Conservation (phyloP, 1,140 invertebrate species). For the Drosophila sp. region DNA sequence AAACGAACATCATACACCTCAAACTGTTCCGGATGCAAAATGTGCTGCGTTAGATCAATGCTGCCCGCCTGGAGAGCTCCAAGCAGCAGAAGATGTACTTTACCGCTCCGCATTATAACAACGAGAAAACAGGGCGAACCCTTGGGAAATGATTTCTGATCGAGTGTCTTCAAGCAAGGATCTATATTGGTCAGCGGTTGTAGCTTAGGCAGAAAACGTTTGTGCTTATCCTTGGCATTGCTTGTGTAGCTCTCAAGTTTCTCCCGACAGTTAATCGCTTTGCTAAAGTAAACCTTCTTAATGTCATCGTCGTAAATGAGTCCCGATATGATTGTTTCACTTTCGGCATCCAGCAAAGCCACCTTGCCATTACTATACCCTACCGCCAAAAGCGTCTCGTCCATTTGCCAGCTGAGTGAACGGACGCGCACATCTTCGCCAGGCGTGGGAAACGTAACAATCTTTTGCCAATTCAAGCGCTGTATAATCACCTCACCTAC, state of each 20-base stretch:
- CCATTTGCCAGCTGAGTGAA: slow-evolving; percentile 95
- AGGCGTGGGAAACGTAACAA: slow-evolving; percentile 91
- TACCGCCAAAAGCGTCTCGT: slow-evolving; percentile 94
- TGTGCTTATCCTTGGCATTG: slow-evolving; percentile 68
- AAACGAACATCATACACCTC: slow-evolving; percentile 86
- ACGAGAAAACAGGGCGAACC: slow-evolving; percentile 90
- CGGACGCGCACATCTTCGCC: slow-evolving; percentile 88
- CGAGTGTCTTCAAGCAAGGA: slow-evolving; percentile 63
- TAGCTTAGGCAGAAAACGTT: slow-evolving; percentile 56
- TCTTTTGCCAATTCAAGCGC: slow-evolving; percentile 95
- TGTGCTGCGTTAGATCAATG: slow-evolving; percentile 86
- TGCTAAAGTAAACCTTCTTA: slow-evolving; percentile 85
- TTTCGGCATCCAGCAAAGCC: slow-evolving; percentile 93
- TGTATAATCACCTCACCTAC: slow-evolving; percentile 94
- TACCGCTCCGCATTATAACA: slow-evolving; percentile 89
- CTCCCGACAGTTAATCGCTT: slow-evolving; percentile 67
- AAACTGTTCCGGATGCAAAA: slow-evolving; percentile 85
- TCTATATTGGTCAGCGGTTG: slow-evolving; percentile 69
- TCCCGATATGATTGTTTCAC: slow-evolving; percentile 91
- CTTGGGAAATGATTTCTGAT: slow-evolving; percentile 88
- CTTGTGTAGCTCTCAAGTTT: slow-evolving; percentile 60
- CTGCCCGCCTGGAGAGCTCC: slow-evolving; percentile 92
- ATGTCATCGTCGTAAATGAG: slow-evolving; percentile 85
- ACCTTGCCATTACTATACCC: slow-evolving; percentile 88
- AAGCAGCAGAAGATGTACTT: slow-evolving; percentile 91